Evolutionary conservation across 2,888 invertebrate species (phyloP), one percentile per base, ranked within the genome.

Genomic region (Orthosia cruda): DNA sequence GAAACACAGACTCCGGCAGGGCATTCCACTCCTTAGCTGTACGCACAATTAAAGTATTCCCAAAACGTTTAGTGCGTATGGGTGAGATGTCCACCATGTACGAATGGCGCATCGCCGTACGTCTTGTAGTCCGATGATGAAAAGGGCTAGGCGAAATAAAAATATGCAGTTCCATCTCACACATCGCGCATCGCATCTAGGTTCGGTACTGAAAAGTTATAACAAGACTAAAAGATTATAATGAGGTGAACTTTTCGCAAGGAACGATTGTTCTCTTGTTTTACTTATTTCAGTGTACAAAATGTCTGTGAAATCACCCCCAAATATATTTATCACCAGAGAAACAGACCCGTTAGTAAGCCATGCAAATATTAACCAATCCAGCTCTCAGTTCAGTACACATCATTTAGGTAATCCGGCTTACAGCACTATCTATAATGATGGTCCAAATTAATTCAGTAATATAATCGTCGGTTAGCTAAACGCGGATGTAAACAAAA

Each of bases 391-490:
- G 52, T 32, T 16, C 32, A 66, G 58, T 68, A 40, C 71, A 74
- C 76, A 67, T 64, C 62, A 86, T 76, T 86, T 70, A 73, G 71
- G 66, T 87, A 83, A 85, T 79, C 74, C 83, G 59, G 84, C 74
- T 79, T 76, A 84, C 32, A 61, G 12, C 23, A 73, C 18, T 71
- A 71, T 49, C 57, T 72, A 62, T 84, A 68, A 72, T 77, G 66
- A 71, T 72, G 70, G 72, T 65, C 57, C 57, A 58, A 79, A 74
- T 74, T 79, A 80, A 73, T 80, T 71, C 65, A 78, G 71, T 88
- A 87, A 84, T 80, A 84, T 78, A 74, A 85, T 85, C 71, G 74
- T 77, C 32, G 80, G 84, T 83, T 72, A 68, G 40, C 77, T 80
- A 77, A 83, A 75, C 73, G 18, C 59, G 57, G 18, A 50, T 77